Conservation (phyloP, 2,113 vertebrate genomes). For the Tachysurus fulvidraco region DNA sequence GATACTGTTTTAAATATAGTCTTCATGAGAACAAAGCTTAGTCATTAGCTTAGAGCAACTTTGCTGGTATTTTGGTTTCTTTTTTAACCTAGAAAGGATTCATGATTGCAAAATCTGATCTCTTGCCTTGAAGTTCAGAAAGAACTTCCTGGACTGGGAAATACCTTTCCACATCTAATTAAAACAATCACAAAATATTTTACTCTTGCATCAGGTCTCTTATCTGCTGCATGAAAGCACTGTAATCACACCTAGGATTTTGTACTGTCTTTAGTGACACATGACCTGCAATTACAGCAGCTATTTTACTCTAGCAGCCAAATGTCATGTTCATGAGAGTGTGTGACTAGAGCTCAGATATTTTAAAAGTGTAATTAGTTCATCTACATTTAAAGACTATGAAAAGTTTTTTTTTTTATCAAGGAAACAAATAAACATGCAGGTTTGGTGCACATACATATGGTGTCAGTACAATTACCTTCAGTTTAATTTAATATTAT, state of each 20-base stretch:
- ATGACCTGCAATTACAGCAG: slow-evolving; percentile 16
- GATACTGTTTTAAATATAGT: neutral
- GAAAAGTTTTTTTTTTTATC: neutral
- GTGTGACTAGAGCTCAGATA: neutral
- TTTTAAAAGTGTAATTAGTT: neutral
- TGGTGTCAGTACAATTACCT: neutral
- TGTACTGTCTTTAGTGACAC: neutral
- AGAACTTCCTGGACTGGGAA: neutral
- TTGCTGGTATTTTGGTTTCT: neutral
- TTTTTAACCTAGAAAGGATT: neutral
- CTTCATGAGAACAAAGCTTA: neutral
- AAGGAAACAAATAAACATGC: neutral
- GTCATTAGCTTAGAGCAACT: neutral
- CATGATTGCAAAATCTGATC: neutral
- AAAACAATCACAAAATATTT: neutral
- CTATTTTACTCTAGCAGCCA: slow-evolving; percentile 13
- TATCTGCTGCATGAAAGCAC: neutral
- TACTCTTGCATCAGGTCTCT: neutral
- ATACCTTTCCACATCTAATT: neutral
- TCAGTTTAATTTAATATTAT: no score
- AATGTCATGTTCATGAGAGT: neutral
- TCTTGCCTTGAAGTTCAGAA: neutral
- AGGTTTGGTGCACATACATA: neutral
- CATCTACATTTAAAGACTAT: neutral
- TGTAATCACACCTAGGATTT: neutral